Evolutionary conservation across 2,113 vertebrate species (phyloP).

Genomic region (Platichthys stellatus): DNA sequence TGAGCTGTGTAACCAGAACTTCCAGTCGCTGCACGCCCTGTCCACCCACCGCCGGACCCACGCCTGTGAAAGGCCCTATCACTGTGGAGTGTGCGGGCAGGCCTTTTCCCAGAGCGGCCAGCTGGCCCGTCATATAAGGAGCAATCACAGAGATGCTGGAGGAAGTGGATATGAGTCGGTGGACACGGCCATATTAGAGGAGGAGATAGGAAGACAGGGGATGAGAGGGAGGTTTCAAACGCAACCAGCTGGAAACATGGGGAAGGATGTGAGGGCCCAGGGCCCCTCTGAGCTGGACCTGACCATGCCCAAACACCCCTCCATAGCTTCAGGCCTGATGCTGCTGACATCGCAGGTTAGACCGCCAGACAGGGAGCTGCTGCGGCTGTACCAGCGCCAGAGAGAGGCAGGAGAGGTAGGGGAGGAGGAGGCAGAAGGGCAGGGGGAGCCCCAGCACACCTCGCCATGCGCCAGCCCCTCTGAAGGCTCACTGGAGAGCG

Average conservation of each 20-base stretch:
- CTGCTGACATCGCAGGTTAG: conserved; percentile 77
- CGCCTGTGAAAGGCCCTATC: conserved; percentile 81
- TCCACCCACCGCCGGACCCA: conserved; percentile 82
- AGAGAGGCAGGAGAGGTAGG: conserved; percentile 85
- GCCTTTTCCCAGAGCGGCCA: conserved; percentile 84
- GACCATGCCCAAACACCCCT: conserved; percentile 74
- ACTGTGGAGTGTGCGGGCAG: conserved; percentile 82
- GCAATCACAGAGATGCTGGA: conserved; percentile 69
- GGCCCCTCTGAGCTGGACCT: conserved; percentile 62
- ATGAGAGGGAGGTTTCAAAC: conserved; percentile 80
- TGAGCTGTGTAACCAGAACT: conserved; percentile 80
- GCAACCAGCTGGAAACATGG: conserved; percentile 83
- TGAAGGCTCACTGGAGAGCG: conserved; percentile 96
- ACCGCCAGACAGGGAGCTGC: conserved; percentile 84
- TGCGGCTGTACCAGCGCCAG: conserved; percentile 90
- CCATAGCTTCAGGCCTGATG: conserved; percentile 68
- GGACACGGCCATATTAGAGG: conserved; percentile 80
- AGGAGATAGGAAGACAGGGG: conserved; percentile 76
- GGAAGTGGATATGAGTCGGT: conserved; percentile 81
- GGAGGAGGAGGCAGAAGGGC: conserved; percentile 76
- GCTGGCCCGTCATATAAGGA: conserved; percentile 83
- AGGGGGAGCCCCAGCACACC: conserved; percentile 87
- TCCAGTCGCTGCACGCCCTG: conserved; percentile 78
- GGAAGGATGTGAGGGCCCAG: conserved; percentile 74
- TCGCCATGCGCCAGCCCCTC: conserved; percentile 97